Evolutionary conservation across 2,888 invertebrate genomes (phyloP).

Genomic region (Norana najaformis): DNA sequence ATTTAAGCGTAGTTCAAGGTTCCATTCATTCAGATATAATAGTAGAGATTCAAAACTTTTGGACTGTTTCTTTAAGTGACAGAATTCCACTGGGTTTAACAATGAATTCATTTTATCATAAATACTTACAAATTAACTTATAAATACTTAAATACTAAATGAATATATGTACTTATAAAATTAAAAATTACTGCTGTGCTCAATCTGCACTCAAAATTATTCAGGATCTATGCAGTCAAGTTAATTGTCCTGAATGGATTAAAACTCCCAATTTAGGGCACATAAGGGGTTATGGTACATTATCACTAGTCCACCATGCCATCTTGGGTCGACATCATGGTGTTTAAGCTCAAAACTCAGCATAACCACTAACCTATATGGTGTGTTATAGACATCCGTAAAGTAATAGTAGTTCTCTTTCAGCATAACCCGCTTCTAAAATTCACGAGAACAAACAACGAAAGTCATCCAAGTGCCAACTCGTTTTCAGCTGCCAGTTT

Average conservation of each 20-base stretch:
- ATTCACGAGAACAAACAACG: slow-evolving; percentile 22
- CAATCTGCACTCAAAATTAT: too few species aligned
- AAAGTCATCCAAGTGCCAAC: neutral
- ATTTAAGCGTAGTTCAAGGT: too few species aligned
- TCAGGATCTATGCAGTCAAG: neutral
- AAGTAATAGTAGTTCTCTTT: slow-evolving; percentile 80
- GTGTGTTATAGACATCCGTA: slow-evolving; percentile 79
- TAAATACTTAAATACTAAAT: neutral
- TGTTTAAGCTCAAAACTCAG: neutral
- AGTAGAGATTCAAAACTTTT: too few species aligned
- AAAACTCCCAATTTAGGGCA: neutral
- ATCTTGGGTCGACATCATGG: neutral
- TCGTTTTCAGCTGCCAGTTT: too few species aligned
- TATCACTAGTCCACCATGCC: neutral
- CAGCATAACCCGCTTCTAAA: slow-evolving; percentile 79
- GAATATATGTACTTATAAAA: neutral
- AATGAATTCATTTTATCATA: too few species aligned
- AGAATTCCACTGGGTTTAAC: too few species aligned
- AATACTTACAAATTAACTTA: too few species aligned
- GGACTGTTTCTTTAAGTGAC: too few species aligned
- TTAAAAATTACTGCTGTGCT: neutral
- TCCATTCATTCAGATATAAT: too few species aligned
- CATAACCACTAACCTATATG: slow-evolving; percentile 70
- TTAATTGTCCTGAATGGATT: neutral
- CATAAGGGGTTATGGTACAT: neutral